A percentile compares a stretch with the other conserved stretches of the same genome.
Conservation (phyloP, 2,888 invertebrate species). For the Tetropium fuscum region DNA sequence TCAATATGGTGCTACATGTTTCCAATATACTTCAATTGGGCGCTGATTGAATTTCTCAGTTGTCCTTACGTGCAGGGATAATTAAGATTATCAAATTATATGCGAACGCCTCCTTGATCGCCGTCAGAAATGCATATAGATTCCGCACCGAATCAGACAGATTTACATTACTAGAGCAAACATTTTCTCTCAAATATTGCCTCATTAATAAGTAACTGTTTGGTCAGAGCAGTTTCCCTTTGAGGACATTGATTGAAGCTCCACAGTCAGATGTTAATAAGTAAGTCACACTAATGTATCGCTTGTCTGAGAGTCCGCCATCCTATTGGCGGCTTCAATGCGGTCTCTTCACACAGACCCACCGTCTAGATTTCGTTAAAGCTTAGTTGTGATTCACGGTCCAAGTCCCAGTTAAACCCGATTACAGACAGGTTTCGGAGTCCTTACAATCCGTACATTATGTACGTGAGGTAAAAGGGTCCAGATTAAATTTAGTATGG, state of each 20-base stretch:
- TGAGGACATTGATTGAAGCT: constrained; percentile 51
- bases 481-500: constrained; percentile 29
- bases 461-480: constrained; percentile 55
- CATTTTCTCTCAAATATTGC: constrained; percentile 41
- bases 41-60: too few species aligned
- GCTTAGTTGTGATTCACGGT: constrained; percentile 53
- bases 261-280: constrained; percentile 50
- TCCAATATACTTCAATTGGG: too few species aligned
- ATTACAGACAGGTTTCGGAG: constrained; percentile 49
- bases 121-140: constrained; percentile 17
- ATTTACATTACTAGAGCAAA: constrained; percentile 39
- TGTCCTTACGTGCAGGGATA: too few species aligned
- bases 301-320: constrained; percentile 42
- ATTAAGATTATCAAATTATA: too few species aligned
- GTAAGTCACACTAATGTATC: constrained; percentile 53
- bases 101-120: neutral
- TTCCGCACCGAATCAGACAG: constrained; percentile 36
- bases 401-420: constrained; percentile 48
- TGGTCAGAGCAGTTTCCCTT: constrained; percentile 51
- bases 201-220: constrained; percentile 43
- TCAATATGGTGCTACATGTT: too few species aligned
- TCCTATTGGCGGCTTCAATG: constrained; percentile 39
- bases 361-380: constrained; percentile 46
- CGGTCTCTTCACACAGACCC: constrained; percentile 42
- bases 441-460: constrained; percentile 46